Conservation (phyloP, 2,888 invertebrate species). For the Andrena dorsata region DNA sequence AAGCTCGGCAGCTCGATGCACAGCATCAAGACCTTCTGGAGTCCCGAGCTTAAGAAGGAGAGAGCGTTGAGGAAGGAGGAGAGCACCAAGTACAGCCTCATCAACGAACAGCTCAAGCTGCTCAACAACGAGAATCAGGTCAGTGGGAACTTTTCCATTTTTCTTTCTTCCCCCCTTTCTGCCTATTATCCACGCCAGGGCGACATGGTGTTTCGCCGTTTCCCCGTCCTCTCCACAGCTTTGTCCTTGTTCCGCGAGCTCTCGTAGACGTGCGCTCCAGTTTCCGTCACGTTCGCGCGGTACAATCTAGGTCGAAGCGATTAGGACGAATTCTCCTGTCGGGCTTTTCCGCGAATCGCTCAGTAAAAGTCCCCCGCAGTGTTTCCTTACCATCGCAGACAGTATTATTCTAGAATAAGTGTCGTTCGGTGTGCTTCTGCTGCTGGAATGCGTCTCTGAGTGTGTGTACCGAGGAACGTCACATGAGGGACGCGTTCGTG, state of each 20-base stretch:
- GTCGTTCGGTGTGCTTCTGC: too few species aligned
- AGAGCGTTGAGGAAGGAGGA: slow-evolving; percentile 98
- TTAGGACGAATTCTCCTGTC: slow-evolving; percentile 15
- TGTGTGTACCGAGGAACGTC: too few species aligned
- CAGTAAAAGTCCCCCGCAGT: too few species aligned
- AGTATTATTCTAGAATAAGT: not conserved
- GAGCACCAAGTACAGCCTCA: slow-evolving; percentile 97
- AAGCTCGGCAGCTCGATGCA: slow-evolving; percentile 99
- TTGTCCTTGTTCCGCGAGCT: not conserved
- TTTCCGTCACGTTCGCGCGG: slow-evolving; percentile 41
- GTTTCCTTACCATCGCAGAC: not conserved
- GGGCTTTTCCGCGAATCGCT: not conserved
- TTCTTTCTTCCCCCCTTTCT: not conserved
- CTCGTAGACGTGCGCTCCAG: not conserved
- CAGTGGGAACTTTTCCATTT: slow-evolving; percentile 65
- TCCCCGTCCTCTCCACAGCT: not conserved
- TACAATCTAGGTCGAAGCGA: slow-evolving; percentile 51
- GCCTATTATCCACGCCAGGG: too few species aligned
- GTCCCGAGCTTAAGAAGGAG: slow-evolving; percentile 99
- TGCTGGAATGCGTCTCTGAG: too few species aligned
- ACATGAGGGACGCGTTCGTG: too few species aligned
- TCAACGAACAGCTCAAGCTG: slow-evolving; percentile 98
- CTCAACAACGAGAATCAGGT: slow-evolving; percentile 99
- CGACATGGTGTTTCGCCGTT: not conserved
- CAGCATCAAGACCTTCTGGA: slow-evolving; percentile 99